These are phyloP conservation scores for Struthio camelus DNA, from an alignment of 2,113 vertebrate species.

Conservation along the genomic window DNA sequence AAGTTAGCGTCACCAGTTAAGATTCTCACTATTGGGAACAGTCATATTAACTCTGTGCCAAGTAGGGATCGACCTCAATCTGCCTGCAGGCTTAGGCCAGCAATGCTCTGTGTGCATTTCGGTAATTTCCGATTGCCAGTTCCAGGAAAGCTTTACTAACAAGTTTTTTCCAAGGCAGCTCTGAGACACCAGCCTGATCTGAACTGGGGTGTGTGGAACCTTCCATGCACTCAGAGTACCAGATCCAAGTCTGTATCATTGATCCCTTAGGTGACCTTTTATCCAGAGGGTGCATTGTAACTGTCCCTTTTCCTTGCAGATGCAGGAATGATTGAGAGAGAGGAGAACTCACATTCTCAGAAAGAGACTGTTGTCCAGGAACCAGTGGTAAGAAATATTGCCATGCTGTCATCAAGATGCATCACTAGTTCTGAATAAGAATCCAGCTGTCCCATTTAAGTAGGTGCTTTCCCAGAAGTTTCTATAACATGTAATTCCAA, in stretches of 20 bases:
- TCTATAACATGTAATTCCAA: accelerated
- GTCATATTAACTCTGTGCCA: not conserved
- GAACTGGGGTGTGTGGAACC: not conserved
- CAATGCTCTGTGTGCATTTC: not conserved
- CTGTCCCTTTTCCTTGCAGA: slow-evolving; percentile 46
- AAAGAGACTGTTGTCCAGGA: slow-evolving; percentile 6
- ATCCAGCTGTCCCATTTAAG: not conserved
- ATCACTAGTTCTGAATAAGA: not conserved
- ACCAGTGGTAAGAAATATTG: slow-evolving; percentile 16
- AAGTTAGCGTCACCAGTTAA: not conserved
- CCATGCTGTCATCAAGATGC: not conserved
- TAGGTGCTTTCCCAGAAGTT: not conserved
- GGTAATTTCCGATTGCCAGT: not conserved
- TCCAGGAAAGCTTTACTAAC: not conserved
- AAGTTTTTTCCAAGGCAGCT: not conserved
- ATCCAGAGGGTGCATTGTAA: not conserved
- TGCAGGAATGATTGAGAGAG: slow-evolving; percentile 64
- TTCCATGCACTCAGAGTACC: not conserved
- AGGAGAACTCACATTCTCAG: not conserved
- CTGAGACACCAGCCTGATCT: not conserved
- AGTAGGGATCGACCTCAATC: too few species aligned
- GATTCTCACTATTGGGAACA: not conserved
- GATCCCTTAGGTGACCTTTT: not conserved
- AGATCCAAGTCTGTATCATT: not conserved
- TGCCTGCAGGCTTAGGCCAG: not conserved